A percentile compares a stretch with the other conserved stretches of the same genome.
Conservation (phyloP, 2,797 vertebrate genomes). For the Thalassophryne amazonica region DNA sequence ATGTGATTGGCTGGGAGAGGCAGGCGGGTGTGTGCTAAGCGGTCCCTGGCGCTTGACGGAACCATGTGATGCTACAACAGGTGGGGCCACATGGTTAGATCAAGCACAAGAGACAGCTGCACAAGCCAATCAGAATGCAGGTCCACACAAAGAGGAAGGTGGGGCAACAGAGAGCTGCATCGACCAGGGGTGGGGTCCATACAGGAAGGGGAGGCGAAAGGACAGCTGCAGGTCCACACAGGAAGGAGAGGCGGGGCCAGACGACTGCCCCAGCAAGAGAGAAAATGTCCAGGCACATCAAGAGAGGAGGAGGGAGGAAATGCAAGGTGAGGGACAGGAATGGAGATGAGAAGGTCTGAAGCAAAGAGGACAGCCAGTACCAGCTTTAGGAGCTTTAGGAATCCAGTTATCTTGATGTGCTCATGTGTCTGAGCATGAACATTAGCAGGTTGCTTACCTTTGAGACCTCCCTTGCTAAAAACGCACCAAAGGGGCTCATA, state of each 20-base stretch:
- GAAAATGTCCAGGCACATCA: conserved; percentile 69
- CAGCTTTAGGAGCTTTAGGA: conserved; percentile 34
- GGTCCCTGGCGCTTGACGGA: conserved; percentile 99
- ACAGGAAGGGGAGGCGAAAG: conserved; percentile 61
- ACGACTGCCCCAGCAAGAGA: conserved; percentile 64
- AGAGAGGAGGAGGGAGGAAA: conserved; percentile 64
- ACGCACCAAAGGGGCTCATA: conserved; percentile 2
- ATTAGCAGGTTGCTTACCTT: neutral
- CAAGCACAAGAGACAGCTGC: conserved; percentile 99
- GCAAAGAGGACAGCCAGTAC: conserved; percentile 54
- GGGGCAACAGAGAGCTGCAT: conserved; percentile 65
- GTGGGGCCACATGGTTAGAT: conserved; percentile 99
- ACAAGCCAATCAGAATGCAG: conserved; percentile 76
- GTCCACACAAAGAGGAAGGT: conserved; percentile 73
- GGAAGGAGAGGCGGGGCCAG: conserved; percentile 35
- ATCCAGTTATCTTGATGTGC: conserved; percentile 17
- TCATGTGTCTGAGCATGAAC: conserved; percentile 12
- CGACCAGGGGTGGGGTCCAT: conserved; percentile 57
- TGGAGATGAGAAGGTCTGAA: conserved; percentile 62
- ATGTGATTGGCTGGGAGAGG: conserved; percentile 68
- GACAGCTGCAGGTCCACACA: conserved; percentile 64
- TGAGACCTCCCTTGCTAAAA: conserved; percentile 10
- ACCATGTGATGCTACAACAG: conserved; percentile 99
- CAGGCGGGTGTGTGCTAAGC: conserved; percentile 84
- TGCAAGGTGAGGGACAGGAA: conserved; percentile 60